phyloP scores from a whole-genome alignment of 1,140 invertebrate genomes.

The Drosophila simulans region DNA sequence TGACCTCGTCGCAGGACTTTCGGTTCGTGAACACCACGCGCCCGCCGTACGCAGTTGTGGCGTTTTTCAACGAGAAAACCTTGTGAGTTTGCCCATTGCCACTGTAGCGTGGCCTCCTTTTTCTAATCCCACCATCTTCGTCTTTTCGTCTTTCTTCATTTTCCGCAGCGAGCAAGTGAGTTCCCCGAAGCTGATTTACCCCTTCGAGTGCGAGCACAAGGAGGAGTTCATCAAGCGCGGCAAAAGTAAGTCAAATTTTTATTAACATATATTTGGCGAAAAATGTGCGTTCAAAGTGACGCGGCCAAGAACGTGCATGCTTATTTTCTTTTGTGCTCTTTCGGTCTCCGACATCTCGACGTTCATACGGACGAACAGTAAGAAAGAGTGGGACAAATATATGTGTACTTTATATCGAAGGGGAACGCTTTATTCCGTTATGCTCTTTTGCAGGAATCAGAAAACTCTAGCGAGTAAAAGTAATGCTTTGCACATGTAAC shows the following conservation, averaged over 20 bases:
- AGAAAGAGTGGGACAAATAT: no score
- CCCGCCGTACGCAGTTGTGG: conserved; percentile 90
- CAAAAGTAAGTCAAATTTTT: conserved; percentile 86
- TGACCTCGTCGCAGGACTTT: conserved; percentile 85
- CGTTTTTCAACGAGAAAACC: conserved; percentile 92
- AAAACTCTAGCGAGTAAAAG: no score
- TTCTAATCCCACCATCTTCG: neutral
- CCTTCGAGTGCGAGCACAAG: conserved; percentile 91
- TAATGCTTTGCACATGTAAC: no score
- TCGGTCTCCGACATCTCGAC: no score
- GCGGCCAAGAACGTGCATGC: no score
- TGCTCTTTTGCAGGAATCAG: no score
- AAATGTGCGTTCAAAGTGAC: no score
- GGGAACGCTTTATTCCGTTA: no score
- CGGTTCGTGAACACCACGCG: conserved; percentile 87
- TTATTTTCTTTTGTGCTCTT: no score
- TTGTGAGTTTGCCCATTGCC: conserved; percentile 87
- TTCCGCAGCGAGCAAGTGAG: conserved; percentile 90
- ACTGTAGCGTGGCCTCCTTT: rapidly evolving
- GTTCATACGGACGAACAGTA: no score
- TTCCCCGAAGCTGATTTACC: conserved; percentile 89
- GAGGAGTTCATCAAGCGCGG: conserved; percentile 92
- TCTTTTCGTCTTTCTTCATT: neutral
- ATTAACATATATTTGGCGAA: no score
- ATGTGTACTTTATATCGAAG: no score